A percentile compares a stretch with the other conserved stretches of the same genome.
Evolutionary conservation across 2,888 invertebrate species (phyloP).

Genomic region (Hermaeophaga mercurialis): DNA sequence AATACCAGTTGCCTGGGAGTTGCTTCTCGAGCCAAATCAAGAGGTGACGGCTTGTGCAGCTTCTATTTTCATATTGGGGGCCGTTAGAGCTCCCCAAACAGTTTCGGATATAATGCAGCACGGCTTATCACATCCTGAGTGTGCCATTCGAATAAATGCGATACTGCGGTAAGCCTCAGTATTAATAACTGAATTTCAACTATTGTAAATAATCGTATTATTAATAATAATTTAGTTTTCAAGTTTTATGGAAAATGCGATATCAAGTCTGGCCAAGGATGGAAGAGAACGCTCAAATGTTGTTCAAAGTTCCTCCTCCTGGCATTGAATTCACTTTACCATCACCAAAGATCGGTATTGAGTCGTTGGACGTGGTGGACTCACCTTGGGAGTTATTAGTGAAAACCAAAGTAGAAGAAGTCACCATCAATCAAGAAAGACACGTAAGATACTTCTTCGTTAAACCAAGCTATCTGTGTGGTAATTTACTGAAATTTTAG

Average conservation of each 20-base stretch:
- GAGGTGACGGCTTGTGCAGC: slow-evolving; percentile 85
- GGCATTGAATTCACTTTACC: slow-evolving; percentile 99
- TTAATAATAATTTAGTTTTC: slow-evolving; percentile 65
- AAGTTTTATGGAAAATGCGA: slow-evolving; percentile 94
- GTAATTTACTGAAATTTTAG: no score
- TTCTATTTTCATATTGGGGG: slow-evolving; percentile 88
- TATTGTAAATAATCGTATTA: no score
- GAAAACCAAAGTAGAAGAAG: slow-evolving; percentile 98
- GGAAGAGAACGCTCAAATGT: slow-evolving; percentile 95
- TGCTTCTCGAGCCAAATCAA: slow-evolving; percentile 89
- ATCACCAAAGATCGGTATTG: slow-evolving; percentile 97
- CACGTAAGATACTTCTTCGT: no score
- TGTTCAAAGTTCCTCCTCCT: slow-evolving; percentile 98
- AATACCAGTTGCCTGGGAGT: slow-evolving; percentile 93
- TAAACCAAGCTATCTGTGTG: no score
- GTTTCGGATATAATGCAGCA: slow-evolving; percentile 89
- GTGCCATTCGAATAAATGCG: slow-evolving; percentile 81
- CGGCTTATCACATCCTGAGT: slow-evolving; percentile 83
- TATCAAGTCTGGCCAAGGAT: slow-evolving; percentile 99
- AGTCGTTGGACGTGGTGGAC: slow-evolving; percentile 92
- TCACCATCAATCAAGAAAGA: slow-evolving; percentile 96
- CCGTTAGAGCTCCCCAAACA: slow-evolving; percentile 89
- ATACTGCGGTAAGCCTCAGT: slow-evolving; percentile 71
- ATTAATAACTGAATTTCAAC: no score
- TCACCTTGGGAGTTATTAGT: slow-evolving; percentile 99